Percentiles rank a stretch among this genome's conserved stretches.
Conservation (phyloP, 2,888 invertebrate species). For the Eupithecia pulchellata region DNA sequence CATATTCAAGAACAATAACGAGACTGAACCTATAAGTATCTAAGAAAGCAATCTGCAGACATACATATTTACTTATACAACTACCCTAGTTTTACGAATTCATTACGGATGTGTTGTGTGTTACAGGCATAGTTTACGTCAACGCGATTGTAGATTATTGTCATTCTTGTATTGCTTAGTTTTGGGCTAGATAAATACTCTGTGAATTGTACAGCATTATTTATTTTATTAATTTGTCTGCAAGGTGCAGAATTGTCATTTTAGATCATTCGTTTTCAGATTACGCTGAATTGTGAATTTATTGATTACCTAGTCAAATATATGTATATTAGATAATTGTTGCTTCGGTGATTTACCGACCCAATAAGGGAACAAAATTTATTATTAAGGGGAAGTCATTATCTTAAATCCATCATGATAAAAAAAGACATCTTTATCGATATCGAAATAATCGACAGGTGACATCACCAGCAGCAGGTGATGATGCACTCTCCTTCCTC, state of each 20-base stretch:
- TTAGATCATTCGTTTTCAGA: neutral
- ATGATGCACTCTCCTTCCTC: slow-evolving; percentile 8
- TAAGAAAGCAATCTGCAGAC: slow-evolving; percentile 35
- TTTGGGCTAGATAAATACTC: no score
- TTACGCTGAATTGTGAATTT: neutral
- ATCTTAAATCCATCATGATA: neutral
- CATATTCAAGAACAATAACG: slow-evolving; percentile 68
- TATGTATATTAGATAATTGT: neutral
- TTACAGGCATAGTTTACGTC: no score
- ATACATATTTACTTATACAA: no score
- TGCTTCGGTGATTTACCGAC: neutral
- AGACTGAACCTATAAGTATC: slow-evolving; percentile 46
- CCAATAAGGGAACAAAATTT: neutral
- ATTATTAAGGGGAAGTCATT: neutral
- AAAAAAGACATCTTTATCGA: slow-evolving; percentile 26
- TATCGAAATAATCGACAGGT: slow-evolving; percentile 29
- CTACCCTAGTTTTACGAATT: no score
- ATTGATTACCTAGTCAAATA: neutral
- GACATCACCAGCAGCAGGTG: slow-evolving; percentile 28
- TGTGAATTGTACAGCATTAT: no score
- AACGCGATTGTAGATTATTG: neutral
- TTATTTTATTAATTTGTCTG: no score
- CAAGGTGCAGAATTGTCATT: neutral
- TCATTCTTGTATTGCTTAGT: no score
- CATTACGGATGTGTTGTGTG: no score